A percentile compares a stretch with the other conserved stretches of the same genome.
Evolutionary conservation across 2,113 vertebrate species (phyloP).

Genomic region (Lepidothrix coronata): DNA sequence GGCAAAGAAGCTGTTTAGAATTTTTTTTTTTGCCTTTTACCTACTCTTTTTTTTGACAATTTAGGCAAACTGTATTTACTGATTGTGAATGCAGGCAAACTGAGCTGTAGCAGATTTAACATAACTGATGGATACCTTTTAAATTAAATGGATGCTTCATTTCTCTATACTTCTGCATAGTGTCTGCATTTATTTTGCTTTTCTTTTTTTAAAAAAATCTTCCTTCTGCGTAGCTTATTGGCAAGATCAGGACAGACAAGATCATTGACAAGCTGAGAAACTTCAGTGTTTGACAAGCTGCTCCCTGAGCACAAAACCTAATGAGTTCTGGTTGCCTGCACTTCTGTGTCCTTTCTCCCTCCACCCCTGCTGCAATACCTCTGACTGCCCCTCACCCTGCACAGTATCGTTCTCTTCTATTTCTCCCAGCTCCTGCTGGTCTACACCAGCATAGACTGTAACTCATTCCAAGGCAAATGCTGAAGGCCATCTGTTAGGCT

Average conservation of each 20-base stretch:
- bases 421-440: not conserved
- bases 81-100: not conserved
- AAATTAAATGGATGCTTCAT: not conserved
- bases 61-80: not conserved
- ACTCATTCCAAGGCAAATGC: not conserved
- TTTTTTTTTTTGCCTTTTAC: not conserved
- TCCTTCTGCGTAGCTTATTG: not conserved
- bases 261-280: not conserved
- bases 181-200: not conserved
- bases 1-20: not conserved
- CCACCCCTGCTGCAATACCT: not conserved
- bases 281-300: not conserved
- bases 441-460: not conserved
- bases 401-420: accelerated
- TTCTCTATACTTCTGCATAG: not conserved
- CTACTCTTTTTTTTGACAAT: not conserved
- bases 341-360: not conserved
- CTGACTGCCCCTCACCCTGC: not conserved
- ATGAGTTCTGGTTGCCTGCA: not conserved
- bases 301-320: not conserved
- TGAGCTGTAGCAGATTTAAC: not conserved
- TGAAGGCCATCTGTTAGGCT: not conserved
- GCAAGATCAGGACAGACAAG: not conserved
- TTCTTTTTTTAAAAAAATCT: not conserved
- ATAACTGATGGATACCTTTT: not conserved